phyloP scores from a whole-genome alignment of 2,797 vertebrate genomes.

The Denticeps clupeoides region DNA sequence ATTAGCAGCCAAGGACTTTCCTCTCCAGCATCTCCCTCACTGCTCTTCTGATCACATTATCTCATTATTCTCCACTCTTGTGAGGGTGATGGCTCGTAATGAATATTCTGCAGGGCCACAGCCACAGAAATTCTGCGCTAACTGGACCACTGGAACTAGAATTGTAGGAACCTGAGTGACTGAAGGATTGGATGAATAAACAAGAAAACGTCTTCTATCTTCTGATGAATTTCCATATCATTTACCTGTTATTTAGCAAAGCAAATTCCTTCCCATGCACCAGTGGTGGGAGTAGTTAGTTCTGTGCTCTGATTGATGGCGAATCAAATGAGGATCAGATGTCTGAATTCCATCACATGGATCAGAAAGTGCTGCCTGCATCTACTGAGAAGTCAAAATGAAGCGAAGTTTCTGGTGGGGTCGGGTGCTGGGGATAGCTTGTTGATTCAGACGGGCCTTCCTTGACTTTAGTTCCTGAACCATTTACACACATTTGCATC shows the following conservation, averaged over 20 bases:
- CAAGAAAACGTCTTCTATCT: constrained; percentile 22
- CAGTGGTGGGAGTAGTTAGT: constrained; percentile 44
- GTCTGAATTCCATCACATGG: neutral
- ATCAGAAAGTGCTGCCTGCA: neutral
- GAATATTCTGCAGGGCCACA: too few relatives aligned
- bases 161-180: too few relatives aligned
- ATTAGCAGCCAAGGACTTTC: constrained; percentile 60
- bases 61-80: too few relatives aligned
- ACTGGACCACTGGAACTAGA: too few relatives aligned
- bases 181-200: too few relatives aligned
- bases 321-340: too few relatives aligned
- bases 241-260: constrained; percentile 69
- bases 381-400: too few relatives aligned
- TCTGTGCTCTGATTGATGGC: constrained; percentile 24
- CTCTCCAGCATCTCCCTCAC: constrained; percentile 30
- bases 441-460: constrained; percentile 23
- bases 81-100: too few relatives aligned
- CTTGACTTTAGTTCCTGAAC: constrained; percentile 33
- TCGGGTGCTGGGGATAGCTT: too few relatives aligned
- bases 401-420: too few relatives aligned
- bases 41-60: too few relatives aligned
- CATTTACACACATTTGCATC: constrained; percentile 62
- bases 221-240: constrained; percentile 55
- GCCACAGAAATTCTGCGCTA: too few relatives aligned
- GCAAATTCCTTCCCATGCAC: constrained; percentile 53